These are phyloP conservation scores for Bucco capensis DNA, from an alignment of 2,113 vertebrate species.

Conservation along the genomic window DNA sequence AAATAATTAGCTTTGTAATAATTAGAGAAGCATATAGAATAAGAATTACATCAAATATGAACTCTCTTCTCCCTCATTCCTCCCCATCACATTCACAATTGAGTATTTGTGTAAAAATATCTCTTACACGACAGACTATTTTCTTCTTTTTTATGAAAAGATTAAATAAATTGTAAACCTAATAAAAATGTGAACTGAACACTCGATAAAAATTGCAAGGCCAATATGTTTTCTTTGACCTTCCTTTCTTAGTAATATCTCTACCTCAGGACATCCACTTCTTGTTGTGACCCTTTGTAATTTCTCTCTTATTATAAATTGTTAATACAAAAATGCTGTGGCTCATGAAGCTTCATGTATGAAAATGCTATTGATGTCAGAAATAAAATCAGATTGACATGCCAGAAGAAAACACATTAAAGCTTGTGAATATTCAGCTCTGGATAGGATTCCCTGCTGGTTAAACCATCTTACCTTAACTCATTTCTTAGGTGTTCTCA, in stretches of 20 bases:
- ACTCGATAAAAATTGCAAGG: not conserved
- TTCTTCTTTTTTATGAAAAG: not conserved
- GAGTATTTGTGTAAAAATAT: not conserved
- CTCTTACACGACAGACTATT: not conserved
- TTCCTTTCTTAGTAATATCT: conserved; percentile 35
- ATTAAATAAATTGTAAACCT: not conserved
- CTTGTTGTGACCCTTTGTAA: conserved; percentile 45
- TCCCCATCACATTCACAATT: not conserved
- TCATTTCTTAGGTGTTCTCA: not conserved
- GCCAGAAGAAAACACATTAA: conserved; percentile 26
- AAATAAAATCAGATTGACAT: conserved; percentile 38
- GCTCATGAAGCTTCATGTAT: conserved; percentile 27
- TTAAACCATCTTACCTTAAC: not conserved
- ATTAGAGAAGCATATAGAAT: conserved; percentile 5
- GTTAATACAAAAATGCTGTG: conserved; percentile 54
- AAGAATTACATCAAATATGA: conserved; percentile 1
- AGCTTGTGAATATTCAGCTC: not conserved
- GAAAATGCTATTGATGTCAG: conserved; percentile 34
- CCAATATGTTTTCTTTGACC: conserved; percentile 14
- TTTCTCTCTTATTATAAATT: conserved; percentile 54
- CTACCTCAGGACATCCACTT: conserved; percentile 28
- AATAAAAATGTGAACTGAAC: not conserved
- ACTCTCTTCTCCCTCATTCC: not conserved
- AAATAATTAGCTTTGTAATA: conserved; percentile 59
- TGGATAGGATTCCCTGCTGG: not conserved